Percentiles rank a stretch among this genome's conserved stretches.
Conservation (phyloP, 2,113 vertebrate genomes). For the Barnardius zonarius region DNA sequence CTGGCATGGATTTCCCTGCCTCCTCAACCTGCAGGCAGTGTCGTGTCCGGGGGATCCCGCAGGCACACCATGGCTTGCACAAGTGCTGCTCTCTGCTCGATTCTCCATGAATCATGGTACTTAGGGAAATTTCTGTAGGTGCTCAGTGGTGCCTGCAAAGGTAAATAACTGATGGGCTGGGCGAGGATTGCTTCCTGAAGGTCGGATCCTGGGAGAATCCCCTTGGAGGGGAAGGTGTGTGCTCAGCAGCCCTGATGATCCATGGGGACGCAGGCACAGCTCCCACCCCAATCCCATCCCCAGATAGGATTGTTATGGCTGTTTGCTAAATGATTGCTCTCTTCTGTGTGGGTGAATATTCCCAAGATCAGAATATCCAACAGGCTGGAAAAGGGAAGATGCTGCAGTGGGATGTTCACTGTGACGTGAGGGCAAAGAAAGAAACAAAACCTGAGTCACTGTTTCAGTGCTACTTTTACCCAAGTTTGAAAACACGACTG, state of each 20-base stretch:
- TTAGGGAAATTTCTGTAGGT: background rate
- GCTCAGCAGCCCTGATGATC: too few relatives aligned
- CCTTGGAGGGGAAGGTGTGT: background rate
- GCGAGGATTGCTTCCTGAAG: background rate
- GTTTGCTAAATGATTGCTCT: background rate
- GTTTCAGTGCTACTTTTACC: background rate
- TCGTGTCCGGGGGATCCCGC: background rate
- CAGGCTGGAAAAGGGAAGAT: background rate
- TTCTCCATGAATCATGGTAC: background rate
- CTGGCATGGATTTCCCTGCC: background rate
- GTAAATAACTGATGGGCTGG: background rate
- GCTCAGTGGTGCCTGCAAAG: background rate
- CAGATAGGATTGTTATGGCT: background rate
- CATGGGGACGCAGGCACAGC: accelerated
- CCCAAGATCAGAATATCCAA: background rate
- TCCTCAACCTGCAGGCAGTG: background rate
- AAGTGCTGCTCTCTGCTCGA: background rate
- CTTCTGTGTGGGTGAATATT: background rate
- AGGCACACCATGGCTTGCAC: background rate
- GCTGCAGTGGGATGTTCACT: background rate
- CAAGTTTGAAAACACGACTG: background rate
- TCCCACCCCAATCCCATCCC: background rate
- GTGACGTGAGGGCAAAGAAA: background rate
- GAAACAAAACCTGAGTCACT: background rate
- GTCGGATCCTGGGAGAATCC: background rate